Evolutionary conservation across 2,113 vertebrate genomes (phyloP).

Genomic region (Saccopteryx leptura): DNA sequence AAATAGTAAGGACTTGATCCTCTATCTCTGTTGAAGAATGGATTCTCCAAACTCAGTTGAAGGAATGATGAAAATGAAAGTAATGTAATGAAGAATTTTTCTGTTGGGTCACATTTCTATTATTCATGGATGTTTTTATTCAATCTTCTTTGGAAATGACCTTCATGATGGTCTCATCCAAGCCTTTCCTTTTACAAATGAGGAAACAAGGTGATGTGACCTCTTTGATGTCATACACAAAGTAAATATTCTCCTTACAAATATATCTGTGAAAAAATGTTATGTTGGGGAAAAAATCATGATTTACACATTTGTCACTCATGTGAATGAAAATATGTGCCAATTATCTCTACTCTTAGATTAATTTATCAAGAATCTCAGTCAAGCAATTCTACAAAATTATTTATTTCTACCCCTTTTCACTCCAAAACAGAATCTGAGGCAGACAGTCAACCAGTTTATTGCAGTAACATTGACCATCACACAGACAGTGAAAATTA

Average conservation of each 20-base stretch:
- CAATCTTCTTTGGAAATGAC: conserved; percentile 42
- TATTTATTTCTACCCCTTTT: conserved; percentile 30
- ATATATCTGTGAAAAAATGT: background rate
- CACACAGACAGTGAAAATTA: conserved; percentile 47
- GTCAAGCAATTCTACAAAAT: conserved; percentile 38
- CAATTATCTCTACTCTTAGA: conserved; percentile 53
- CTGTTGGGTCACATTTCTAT: background rate
- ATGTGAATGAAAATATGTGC: conserved; percentile 60
- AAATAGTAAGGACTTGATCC: conserved; percentile 39
- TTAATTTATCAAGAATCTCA: conserved; percentile 48
- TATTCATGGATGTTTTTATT: background rate
- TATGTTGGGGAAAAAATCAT: background rate
- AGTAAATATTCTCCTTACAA: conserved; percentile 27
- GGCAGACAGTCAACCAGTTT: background rate
- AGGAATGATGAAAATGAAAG: conserved; percentile 66
- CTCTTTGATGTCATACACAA: conserved; percentile 2
- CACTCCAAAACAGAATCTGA: conserved; percentile 40
- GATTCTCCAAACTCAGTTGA: conserved; percentile 51
- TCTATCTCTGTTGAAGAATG: background rate
- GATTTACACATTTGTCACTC: conserved; percentile 41
- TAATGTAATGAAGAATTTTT: background rate
- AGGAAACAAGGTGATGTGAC: background rate
- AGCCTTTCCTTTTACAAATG: conserved; percentile 20
- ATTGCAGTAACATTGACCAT: conserved; percentile 27
- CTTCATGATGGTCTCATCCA: conserved; percentile 11